Evolutionary conservation across 2,888 invertebrate species (phyloP).

Genomic region (Dicycla oo): DNA sequence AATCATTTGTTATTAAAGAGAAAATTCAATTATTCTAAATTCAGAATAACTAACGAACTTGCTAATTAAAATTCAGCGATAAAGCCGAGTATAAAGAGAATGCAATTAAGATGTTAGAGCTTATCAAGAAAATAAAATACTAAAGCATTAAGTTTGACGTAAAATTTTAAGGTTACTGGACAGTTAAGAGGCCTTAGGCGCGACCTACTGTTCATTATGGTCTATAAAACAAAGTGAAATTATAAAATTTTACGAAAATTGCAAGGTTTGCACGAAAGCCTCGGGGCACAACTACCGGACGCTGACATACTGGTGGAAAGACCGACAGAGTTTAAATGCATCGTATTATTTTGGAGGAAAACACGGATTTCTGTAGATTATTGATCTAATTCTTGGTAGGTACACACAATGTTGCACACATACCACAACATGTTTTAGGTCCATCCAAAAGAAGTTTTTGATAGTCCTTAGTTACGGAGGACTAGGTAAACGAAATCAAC

Average conservation of each 20-base stretch:
- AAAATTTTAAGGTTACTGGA: slow-evolving; percentile 59
- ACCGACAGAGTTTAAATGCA: slow-evolving; percentile 1
- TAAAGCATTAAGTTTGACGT: slow-evolving; percentile 49
- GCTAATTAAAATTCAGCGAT: slow-evolving; percentile 78
- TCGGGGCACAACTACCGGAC: slow-evolving; percentile 58
- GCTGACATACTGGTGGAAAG: slow-evolving; percentile 46
- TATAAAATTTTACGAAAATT: slow-evolving; percentile 80
- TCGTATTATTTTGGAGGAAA: not conserved
- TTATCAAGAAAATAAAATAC: slow-evolving; percentile 76
- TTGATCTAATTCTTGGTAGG: not conserved
- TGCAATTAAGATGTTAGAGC: slow-evolving; percentile 78
- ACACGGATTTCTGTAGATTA: not conserved
- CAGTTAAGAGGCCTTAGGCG: slow-evolving; percentile 63
- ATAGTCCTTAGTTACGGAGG: not conserved
- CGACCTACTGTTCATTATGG: slow-evolving; percentile 74
- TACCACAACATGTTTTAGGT: not conserved
- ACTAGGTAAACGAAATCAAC: too few relatives aligned
- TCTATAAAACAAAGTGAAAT: slow-evolving; percentile 81
- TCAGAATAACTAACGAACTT: slow-evolving; percentile 73
- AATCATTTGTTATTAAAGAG: slow-evolving; percentile 38
- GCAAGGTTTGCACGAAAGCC: slow-evolving; percentile 71
- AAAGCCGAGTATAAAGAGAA: slow-evolving; percentile 75
- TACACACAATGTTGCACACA: not conserved
- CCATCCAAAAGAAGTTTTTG: not conserved
- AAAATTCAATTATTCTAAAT: slow-evolving; percentile 55